Evolutionary conservation across 2,113 vertebrate species (phyloP).

Genomic region (Mustela lutreola): DNA sequence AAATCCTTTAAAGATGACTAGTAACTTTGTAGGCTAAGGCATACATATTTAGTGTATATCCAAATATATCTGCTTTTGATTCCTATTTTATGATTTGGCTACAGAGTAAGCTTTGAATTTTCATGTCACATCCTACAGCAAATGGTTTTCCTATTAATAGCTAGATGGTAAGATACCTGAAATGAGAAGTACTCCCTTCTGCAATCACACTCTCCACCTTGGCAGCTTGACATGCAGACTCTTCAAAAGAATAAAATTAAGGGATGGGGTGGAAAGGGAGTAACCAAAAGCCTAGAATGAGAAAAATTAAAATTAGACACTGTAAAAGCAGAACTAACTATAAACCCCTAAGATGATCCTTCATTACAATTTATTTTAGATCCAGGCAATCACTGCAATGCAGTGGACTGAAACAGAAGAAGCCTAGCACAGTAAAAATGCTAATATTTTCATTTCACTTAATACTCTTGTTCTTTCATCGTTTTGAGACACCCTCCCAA

Average conservation of each 20-base stretch:
- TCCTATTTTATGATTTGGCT: constrained; percentile 42
- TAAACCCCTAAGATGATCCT: background rate
- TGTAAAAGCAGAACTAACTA: constrained; percentile 59
- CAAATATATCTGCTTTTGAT: background rate
- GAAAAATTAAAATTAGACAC: constrained; percentile 73
- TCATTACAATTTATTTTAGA: constrained; percentile 62
- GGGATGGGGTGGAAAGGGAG: constrained; percentile 92
- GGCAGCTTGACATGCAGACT: constrained; percentile 98
- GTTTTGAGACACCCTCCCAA: background rate
- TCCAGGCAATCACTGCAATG: background rate
- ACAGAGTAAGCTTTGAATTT: constrained; percentile 28
- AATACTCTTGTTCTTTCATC: background rate
- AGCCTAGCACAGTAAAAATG: background rate
- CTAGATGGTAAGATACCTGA: constrained; percentile 91
- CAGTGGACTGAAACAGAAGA: constrained; percentile 52
- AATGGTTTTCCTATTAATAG: constrained; percentile 52
- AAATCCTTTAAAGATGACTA: background rate
- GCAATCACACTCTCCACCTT: constrained; percentile 99
- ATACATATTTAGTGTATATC: constrained; percentile 8
- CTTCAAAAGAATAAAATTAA: constrained; percentile 98
- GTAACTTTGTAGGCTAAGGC: background rate
- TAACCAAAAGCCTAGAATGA: constrained; percentile 82
- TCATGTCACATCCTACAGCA: constrained; percentile 48
- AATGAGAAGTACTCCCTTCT: constrained; percentile 99
- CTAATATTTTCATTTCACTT: background rate